A percentile compares a stretch with the other conserved stretches of the same genome.
Conservation (phyloP, 2,113 vertebrate genomes). For the Forbesichthys agassizii region DNA sequence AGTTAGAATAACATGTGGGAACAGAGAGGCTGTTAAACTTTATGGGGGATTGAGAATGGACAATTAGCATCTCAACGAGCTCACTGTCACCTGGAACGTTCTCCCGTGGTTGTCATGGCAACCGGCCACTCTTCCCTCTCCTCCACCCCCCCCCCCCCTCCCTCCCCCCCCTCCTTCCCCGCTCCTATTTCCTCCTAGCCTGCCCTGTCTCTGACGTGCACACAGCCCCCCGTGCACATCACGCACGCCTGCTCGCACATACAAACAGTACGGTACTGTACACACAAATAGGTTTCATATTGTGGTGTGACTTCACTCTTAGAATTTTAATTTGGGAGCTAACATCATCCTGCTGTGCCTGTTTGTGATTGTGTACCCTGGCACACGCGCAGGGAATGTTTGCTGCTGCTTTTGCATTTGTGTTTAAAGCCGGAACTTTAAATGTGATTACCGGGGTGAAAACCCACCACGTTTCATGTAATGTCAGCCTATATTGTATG, state of each 20-base stretch:
- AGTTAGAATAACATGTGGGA: conserved; percentile 73
- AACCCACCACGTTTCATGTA: neutral
- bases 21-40: conserved; percentile 74
- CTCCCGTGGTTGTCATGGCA: conserved; percentile 64
- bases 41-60: conserved; percentile 78
- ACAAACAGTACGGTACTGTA: neutral
- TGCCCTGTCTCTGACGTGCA: conserved; percentile 8
- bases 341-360: neutral
- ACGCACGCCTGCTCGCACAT: neutral
- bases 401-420: too few relatives aligned
- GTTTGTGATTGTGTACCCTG: neutral
- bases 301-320: neutral
- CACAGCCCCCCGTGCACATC: neutral
- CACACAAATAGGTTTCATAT: conserved; percentile 1
- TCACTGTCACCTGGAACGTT: conserved; percentile 67
- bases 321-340: neutral
- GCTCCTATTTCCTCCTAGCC: conserved; percentile 49
- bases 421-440: too few relatives aligned
- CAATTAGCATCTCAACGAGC: conserved; percentile 74
- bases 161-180: neutral
- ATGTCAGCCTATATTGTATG: too few relatives aligned
- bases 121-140: conserved; percentile 37
- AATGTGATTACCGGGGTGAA: too few relatives aligned
- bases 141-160: conserved; percentile 9
- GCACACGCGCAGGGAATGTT: too few relatives aligned